Evolutionary conservation across 2,113 vertebrate genomes (phyloP), one percentile per base, ranked within the genome.

Genomic region (Genyomyrus donnyi): DNA sequence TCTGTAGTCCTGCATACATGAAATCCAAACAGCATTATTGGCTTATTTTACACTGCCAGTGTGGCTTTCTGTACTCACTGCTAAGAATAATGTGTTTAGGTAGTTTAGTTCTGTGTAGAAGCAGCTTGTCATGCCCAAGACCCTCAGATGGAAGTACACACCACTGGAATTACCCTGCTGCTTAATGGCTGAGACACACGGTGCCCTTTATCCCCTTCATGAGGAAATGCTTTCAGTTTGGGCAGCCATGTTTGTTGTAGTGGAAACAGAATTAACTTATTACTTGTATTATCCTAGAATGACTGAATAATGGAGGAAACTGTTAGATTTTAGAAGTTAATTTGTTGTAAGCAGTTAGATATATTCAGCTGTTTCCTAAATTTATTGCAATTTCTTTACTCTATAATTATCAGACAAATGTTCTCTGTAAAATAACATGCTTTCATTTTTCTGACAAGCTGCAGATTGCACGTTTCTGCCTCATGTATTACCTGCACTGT

Each of bases 311-410:
- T 66, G 62, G 9, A 66, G 62, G n/a, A 66, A 66, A n/a, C n/a
- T 66, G 62, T 11, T 66, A 11, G 62, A 66, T 66, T n/a, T 66
- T 66, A 10, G 58, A 66, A 9, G 9, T 42, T 46, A 19, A 45
- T 84, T 84, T n/a, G 27, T 45, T 74, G 42, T 70, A 48, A 49
- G 58, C 88, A 88, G n/a, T 88, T 70, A 70, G 88, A 42, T 45
- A 66, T 62, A 48, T 66, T 74, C 80, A 42, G 35, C 62, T 27
- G 62, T 66, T 66, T 27, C 62, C 10, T 1, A 66, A 66, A 66
- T 66, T 11, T 66, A 27, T 66, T 27, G 35, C 13, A 35, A 39
- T 39, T 39, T 31, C 11, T 77, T 77, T 77, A 39, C 70, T 19
- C 4, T 77, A 19, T 39, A 11, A 56, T 62, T 58, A 58, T 19